These are phyloP conservation scores for Laterallus jamaicensis DNA, from an alignment of 2,113 vertebrate species.

Conservation along the genomic window DNA sequence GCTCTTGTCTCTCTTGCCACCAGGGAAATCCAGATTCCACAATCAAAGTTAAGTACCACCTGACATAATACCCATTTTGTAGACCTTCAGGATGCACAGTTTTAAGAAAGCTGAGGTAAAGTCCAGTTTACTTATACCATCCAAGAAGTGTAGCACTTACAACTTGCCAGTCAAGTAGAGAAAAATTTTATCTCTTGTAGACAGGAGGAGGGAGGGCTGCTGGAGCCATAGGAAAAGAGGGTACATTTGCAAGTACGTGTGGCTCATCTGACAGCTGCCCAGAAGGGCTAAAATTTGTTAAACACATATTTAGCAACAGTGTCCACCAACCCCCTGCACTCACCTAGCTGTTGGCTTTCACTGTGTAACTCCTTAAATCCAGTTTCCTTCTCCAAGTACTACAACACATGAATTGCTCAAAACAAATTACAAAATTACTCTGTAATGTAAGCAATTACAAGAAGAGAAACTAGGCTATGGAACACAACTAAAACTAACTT, in stretches of 20 bases:
- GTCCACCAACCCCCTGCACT: not conserved
- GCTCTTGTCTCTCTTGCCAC: not conserved
- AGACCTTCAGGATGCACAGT: not conserved
- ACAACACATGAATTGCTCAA: not conserved
- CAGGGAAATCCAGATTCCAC: not conserved
- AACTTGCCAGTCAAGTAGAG: too few relatives aligned
- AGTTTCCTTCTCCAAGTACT: not conserved
- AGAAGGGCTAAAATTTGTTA: not conserved
- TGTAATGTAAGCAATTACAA: not conserved
- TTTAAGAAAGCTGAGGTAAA: not conserved
- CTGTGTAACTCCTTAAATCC: not conserved
- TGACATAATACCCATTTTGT: not conserved
- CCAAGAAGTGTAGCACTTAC: not conserved
- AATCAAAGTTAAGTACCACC: not conserved
- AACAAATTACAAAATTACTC: not conserved
- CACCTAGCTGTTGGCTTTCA: not conserved
- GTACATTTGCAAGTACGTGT: not conserved
- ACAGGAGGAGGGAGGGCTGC: not conserved
- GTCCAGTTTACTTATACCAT: not conserved
- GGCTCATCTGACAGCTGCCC: not conserved
- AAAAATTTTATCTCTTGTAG: not conserved
- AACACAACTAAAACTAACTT: not conserved
- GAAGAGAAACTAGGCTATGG: not conserved
- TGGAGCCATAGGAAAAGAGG: not conserved
- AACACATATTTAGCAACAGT: not conserved